Evolutionary conservation across 2,888 invertebrate species (phyloP), one percentile per base, ranked within the genome.

Genomic region (Brassicogethes aeneus): DNA sequence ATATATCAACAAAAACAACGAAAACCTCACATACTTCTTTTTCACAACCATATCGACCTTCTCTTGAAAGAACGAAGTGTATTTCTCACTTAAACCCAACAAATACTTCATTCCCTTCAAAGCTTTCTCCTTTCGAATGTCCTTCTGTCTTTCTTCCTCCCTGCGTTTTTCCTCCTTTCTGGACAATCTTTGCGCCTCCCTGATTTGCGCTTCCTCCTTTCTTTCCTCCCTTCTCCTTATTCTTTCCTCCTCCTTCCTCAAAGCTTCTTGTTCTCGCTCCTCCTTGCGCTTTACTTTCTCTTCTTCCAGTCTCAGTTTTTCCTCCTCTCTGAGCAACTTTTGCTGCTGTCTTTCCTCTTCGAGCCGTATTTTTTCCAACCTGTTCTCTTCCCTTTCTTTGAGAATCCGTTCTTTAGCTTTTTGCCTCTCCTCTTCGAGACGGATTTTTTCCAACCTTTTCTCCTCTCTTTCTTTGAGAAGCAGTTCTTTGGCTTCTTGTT

Each of bases 31-130:
- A 32, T 32, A 32, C 32, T 32, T 32, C 12, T 32, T 32, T 37
- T 42, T 34, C n/a, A 10, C 36, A 3, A 36, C 17, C 14, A 14
- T 37, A 10, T 40, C 36, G n/a, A 44, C 16, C 34, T 52, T 55
- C 16, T 54, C 43, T 37, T 50, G 44, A 32, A 55, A 52, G 35
- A 52, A 55, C 14, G 47, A 29, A 1, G 56, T 50, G 42, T 52
- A 57, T 30, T 52, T 43, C 36, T 51, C 39, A 41, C 57, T 57
- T 13, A 47, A 37, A 3, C 38, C 39, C 2, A 58, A 37, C 15
- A 57, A 34, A 37, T 53, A 56, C 23, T 49, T 47, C 49, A 57
- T 52, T 36, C 52, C 47, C 39, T 52, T 51, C 12, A 52, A 34
- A 2, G 55, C 52, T 29, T 42, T 44, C 35, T 48, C 46, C 39